Evolutionary conservation across 2,888 invertebrate species (phyloP).

Genomic region (Oligia latruncula): DNA sequence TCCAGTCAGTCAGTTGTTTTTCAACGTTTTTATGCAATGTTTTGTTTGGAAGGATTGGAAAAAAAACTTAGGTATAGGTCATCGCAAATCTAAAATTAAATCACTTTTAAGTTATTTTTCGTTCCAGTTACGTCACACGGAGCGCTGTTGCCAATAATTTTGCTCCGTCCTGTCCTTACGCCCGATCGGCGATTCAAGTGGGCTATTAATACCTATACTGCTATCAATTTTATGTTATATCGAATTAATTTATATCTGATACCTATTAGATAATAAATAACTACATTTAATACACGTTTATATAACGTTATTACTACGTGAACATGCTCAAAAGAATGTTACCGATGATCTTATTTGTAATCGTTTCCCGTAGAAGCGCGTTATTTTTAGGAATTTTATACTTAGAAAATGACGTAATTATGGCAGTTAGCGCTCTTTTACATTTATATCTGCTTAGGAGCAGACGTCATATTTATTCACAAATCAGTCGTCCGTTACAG

Average conservation of each 20-base stretch:
- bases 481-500: slow-evolving; percentile 70
- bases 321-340: slow-evolving; percentile 39
- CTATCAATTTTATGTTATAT: slow-evolving; percentile 18
- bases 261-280: not conserved
- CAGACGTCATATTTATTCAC: slow-evolving; percentile 65
- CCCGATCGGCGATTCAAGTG: slow-evolving; percentile 40
- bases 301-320: slow-evolving; percentile 3
- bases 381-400: slow-evolving; percentile 58
- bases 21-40: slow-evolving; percentile 52
- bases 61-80: slow-evolving; percentile 60
- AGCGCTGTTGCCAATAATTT: slow-evolving; percentile 63
- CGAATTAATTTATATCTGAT: slow-evolving; percentile 10
- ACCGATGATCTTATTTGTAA: slow-evolving; percentile 45
- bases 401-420: slow-evolving; percentile 50
- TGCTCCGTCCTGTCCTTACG: slow-evolving; percentile 41
- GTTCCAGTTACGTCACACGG: slow-evolving; percentile 58
- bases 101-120: slow-evolving; percentile 66
- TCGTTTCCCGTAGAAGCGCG: slow-evolving; percentile 34
- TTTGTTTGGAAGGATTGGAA: slow-evolving; percentile 42
- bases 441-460: slow-evolving; percentile 58
- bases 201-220: slow-evolving; percentile 31
- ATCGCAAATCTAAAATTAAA: slow-evolving; percentile 61
- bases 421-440: slow-evolving; percentile 50
- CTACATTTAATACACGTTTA: slow-evolving; percentile 7
- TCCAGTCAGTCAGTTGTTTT: slow-evolving; percentile 32